A percentile compares a stretch with the other conserved stretches of the same genome.
These are phyloP conservation scores for Agrotis segetum DNA, from an alignment of 2,888 invertebrate species.

Conservation along the genomic window DNA sequence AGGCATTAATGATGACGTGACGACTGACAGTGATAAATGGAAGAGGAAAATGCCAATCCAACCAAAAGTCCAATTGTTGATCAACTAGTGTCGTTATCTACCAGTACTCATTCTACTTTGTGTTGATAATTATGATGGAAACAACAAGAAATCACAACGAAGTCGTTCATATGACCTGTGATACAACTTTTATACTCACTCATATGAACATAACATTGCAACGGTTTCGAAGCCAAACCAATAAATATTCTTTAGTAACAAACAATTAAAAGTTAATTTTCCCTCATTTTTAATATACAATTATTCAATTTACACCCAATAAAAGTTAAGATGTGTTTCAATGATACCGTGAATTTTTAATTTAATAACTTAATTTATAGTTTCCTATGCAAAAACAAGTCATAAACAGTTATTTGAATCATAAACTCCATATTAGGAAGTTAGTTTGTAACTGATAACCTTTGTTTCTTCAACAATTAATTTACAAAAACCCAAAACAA, in stretches of 20 bases:
- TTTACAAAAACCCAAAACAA: slow-evolving; percentile 33
- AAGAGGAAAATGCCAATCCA: too few species aligned
- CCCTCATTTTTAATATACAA: neutral
- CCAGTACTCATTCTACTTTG: neutral
- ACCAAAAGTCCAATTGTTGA: neutral
- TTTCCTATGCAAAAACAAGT: slow-evolving; percentile 30
- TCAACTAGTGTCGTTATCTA: neutral
- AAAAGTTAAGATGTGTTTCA: slow-evolving; percentile 13
- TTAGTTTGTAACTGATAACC: slow-evolving; percentile 39
- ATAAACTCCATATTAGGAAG: slow-evolving; percentile 45
- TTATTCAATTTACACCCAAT: slow-evolving; percentile 19
- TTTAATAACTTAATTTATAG: slow-evolving; percentile 20
- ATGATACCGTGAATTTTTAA: slow-evolving; percentile 6
- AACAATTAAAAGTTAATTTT: slow-evolving; percentile 4
- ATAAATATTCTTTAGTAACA: neutral
- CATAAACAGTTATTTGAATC: slow-evolving; percentile 26
- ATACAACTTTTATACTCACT: neutral
- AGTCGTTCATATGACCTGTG: neutral
- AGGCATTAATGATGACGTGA: too few species aligned
- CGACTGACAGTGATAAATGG: too few species aligned
- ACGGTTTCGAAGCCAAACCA: neutral
- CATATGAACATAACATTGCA: neutral
- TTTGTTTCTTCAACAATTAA: slow-evolving; percentile 43
- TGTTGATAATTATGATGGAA: too few species aligned
- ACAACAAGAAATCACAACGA: neutral